Conservation (phyloP, 92 coral and sea anemone genomes). For the Isaurus tuberculatus region DNA sequence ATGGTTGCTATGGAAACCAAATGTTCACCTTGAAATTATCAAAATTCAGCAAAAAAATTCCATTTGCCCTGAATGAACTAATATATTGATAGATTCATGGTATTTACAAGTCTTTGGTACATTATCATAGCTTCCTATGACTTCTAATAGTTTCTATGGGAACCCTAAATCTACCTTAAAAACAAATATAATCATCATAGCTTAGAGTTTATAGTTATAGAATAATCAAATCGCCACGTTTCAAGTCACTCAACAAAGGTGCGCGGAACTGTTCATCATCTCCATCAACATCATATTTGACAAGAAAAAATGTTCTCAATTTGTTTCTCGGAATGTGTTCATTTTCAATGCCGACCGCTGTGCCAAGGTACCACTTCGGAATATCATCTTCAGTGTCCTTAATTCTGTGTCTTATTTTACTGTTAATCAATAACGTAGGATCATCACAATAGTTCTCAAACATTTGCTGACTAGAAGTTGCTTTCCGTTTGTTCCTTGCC, state of each 20-base stretch:
- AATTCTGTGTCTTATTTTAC: slow-evolving; percentile 12
- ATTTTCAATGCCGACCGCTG: slow-evolving; percentile 3
- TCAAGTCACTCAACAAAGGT: slow-evolving; percentile 34
- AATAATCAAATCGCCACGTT: slow-evolving; percentile 27
- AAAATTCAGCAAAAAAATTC: not conserved
- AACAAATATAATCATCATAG: not conserved
- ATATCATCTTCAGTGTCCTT: slow-evolving; percentile 19
- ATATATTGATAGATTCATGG: slow-evolving; percentile 19
- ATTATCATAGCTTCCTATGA: slow-evolving; percentile 16
- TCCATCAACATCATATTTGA: slow-evolving; percentile 24
- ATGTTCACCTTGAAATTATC: slow-evolving; percentile 10
- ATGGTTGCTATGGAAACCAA: slow-evolving; percentile 38
- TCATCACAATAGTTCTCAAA: slow-evolving; percentile 1
- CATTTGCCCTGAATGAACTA: not conserved
- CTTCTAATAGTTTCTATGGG: slow-evolving; percentile 27
- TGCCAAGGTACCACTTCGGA: slow-evolving; percentile 15
- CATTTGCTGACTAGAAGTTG: not conserved
- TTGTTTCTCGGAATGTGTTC: slow-evolving; percentile 5
- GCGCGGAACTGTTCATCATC: slow-evolving; percentile 24
- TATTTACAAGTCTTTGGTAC: slow-evolving; percentile 8
- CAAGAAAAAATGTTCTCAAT: slow-evolving; percentile 25
- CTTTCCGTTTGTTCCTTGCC: slow-evolving; percentile 15
- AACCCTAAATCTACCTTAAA: slow-evolving; percentile 23
- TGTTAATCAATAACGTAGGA: slow-evolving; percentile 16
- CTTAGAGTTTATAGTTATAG: not conserved